phyloP scores from a whole-genome alignment of 1,140 invertebrate species.

The Sesamia nonagrioides region DNA sequence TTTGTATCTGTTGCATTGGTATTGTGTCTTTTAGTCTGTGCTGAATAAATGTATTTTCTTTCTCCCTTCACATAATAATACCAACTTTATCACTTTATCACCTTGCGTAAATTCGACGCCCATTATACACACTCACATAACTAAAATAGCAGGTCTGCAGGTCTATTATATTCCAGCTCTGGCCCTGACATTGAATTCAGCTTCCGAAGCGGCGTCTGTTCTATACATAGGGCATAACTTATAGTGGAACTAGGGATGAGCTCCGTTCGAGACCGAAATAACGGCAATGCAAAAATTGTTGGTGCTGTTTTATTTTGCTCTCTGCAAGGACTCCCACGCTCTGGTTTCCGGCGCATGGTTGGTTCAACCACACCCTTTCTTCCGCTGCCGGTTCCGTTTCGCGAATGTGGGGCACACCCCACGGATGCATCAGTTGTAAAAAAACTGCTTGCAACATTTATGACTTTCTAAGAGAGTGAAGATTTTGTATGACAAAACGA shows the following conservation, averaged over 20 bases:
- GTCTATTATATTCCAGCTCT: constrained; percentile 7
- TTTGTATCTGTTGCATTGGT: no score
- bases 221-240: constrained; percentile 25
- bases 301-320: background rate
- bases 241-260: constrained; percentile 21
- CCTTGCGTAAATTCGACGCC: background rate
- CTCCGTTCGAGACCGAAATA: background rate
- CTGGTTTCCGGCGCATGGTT: constrained; percentile 9
- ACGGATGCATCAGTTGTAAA: constrained; percentile 24
- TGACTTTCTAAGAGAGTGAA: background rate
- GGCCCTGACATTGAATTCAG: constrained; percentile 33
- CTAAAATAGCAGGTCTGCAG: constrained; percentile 22
- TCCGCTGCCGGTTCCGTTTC: constrained; percentile 26
- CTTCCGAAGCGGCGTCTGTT: constrained; percentile 4
- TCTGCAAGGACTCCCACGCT: constrained; percentile 7
- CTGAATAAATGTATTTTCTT: background rate
- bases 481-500: background rate
- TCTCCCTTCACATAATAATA: background rate
- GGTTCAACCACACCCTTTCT: constrained; percentile 28
- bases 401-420: constrained; percentile 33
- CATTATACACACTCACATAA: background rate
- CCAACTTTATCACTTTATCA: background rate
- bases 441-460: background rate
- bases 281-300: background rate
- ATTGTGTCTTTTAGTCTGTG: no score